Evolutionary conservation across 1,140 invertebrate species (phyloP).

Genomic region (Drosophila bocki): DNA sequence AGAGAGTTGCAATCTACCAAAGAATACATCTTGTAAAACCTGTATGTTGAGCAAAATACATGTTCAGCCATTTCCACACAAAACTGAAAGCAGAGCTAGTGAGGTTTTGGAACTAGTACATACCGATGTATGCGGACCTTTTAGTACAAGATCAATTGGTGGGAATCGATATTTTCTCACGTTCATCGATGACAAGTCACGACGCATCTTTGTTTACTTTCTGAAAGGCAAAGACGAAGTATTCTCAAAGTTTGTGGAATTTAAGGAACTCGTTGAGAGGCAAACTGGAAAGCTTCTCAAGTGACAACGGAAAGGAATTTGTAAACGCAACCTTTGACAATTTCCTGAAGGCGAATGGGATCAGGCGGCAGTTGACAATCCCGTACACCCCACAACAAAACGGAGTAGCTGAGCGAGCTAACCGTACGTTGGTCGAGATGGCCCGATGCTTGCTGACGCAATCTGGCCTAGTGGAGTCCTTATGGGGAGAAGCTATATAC

Average conservation of each 20-base stretch:
- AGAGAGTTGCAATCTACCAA: too few relatives aligned
- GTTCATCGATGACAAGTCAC: conserved; percentile 4
- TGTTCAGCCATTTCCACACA: too few relatives aligned
- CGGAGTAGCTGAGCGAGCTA: neutral
- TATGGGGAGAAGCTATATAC: neutral
- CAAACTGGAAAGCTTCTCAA: conserved; percentile 6
- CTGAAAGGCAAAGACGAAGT: conserved; percentile 8
- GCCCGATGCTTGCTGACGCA: neutral
- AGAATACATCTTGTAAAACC: too few relatives aligned
- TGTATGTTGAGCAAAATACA: too few relatives aligned
- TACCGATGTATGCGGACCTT: too few relatives aligned
- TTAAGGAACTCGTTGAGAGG: neutral
- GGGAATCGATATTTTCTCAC: neutral
- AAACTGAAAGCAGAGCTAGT: too few relatives aligned
- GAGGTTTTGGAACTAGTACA: too few relatives aligned
- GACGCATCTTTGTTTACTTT: conserved; percentile 6
- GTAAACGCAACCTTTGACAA: neutral
- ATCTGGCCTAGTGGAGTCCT: neutral
- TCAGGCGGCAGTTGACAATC: conserved; percentile 1
- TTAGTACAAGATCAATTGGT: neutral
- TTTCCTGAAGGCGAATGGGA: conserved; percentile 1
- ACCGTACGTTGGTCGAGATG: neutral
- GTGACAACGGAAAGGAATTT: conserved; percentile 2
- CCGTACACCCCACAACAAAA: neutral
- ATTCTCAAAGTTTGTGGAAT: neutral